Evolutionary conservation across 2,797 vertebrate genomes (phyloP), one percentile per base, ranked within the genome.

Genomic region (Gymnoscopelus microlampas): DNA sequence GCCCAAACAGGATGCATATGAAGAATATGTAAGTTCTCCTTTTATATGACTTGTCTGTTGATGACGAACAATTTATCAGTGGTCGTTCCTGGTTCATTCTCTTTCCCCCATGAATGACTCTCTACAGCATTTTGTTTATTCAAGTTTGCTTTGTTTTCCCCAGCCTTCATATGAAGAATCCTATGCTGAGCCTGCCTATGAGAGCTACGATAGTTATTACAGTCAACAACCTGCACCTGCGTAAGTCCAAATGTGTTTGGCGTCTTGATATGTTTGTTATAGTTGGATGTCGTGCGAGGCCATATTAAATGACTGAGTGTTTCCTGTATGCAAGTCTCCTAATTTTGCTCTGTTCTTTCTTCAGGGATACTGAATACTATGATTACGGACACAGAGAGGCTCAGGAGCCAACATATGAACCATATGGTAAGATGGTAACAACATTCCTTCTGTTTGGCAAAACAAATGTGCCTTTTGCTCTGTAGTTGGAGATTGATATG

Each of bases 371-470:
- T 39, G 97, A 99, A 83, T 99, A 99, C 91, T 99, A 98, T 78
- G 98, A 99, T 84, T 99, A 99, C 26, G 97, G 96, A 83, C 98
- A 99, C 0, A 97, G 98, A 71, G 98, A 99, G 76, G 93, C 95
- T 63, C 96, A 96, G 83, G 97, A 98, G 77, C 6, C 83, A 2
- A 91, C 94, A 26, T 99, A 98, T 39, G 97, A 98, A 85, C 91
- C 95, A 69, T 99, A 99, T 78, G 95, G 98, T 99, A 95, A 87
- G 96, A 88, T 84, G 82, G 19, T 11, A 26, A 65, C 68, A 2
- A 14, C 29, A 3, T 15, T 59, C 0, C 1, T 10, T 56, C 0
- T 44, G 35, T 32, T 13, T 8, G n/a, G 8, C 3, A 70, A 53
- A 74, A 68, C 86, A 58, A 75, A 82, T 5, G 15, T 12, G 24